Evolutionary conservation across 1,140 invertebrate species (phyloP), one percentile per base, ranked within the genome.

Genomic region (Frieseomelitta varia): DNA sequence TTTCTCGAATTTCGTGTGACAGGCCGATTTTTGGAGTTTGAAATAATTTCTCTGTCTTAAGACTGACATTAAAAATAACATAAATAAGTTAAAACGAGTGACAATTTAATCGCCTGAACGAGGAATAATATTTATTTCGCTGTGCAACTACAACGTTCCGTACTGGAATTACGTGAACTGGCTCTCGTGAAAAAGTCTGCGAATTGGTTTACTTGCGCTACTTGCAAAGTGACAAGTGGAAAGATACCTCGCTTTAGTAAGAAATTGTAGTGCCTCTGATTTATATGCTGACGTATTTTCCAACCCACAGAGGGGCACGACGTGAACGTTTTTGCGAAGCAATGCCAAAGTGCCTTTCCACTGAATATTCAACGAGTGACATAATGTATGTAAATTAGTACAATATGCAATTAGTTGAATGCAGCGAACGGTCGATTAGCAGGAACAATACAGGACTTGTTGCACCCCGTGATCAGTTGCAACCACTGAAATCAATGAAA

Each of bases 301-400:
- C 34, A 39, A 47, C n/a, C n/a, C 6, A 27, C n/a, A 61, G 2
- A 30, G 30, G 17, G 27, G 21, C 27, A 27, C 19, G 30, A 27
- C 2, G 8, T 17, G 30, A 69, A 69, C 39, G 12, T 69, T 69
- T 39, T 69, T n/a, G 30, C 34, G 39, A 11, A 21, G 34, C 15
- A 11, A 56, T 21, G 53, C 27, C 17, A 19, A 73, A 27, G n/a
- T 21, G 19, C n/a, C 51, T n/a, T 1, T 55, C n/a, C 17, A 17
- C 21, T 75, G 73, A 75, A 75, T 75, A 75, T 75, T 75, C 55
- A 58, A 58, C 30, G 30, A 34, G 58, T 34, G 56, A 58, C 39
- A 11, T 47, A 39, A 75, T 58, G 21, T 34, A 58, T 75, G 73
- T 24, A 58, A 75, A 75, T 73, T 55, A 73, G 51, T n/a, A 19